A percentile compares a stretch with the other conserved stretches of the same genome.
These are phyloP conservation scores for Echiichthys vipera DNA, from an alignment of 2,797 vertebrate species.

Conservation along the genomic window DNA sequence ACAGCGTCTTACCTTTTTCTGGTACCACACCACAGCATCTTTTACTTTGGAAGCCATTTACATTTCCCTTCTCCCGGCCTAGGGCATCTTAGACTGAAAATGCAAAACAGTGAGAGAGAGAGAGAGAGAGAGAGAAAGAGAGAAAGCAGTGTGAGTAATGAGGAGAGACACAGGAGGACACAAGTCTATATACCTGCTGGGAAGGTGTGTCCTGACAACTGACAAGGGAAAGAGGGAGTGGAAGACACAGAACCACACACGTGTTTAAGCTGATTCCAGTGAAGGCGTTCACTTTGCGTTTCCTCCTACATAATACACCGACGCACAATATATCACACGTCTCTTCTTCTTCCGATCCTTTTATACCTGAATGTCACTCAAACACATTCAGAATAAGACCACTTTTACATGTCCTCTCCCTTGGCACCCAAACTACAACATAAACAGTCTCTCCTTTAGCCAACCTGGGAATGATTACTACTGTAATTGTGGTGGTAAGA, in stretches of 20 bases:
- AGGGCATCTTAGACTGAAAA: constrained; percentile 93
- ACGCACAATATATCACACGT: too few relatives aligned
- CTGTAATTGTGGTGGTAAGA: neutral
- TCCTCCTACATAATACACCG: neutral
- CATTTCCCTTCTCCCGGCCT: constrained; percentile 87
- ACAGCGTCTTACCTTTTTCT: constrained; percentile 94
- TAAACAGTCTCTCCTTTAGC: neutral
- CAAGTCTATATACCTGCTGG: constrained; percentile 59
- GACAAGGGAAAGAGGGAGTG: constrained; percentile 16
- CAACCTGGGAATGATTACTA: neutral
- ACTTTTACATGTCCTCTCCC: neutral
- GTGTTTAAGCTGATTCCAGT: too few relatives aligned
- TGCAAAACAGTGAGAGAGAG: constrained; percentile 56
- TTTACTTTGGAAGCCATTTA: constrained; percentile 99
- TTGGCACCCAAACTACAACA: neutral
- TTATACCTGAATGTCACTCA: neutral
- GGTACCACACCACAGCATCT: constrained; percentile 99
- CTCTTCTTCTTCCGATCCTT: neutral
- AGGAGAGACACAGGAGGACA: constrained; percentile 14
- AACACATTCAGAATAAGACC: neutral
- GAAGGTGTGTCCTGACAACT: constrained; percentile 61
- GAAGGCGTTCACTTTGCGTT: too few relatives aligned
- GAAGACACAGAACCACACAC: neutral
- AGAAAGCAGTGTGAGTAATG: constrained; percentile 47
- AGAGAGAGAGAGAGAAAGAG: constrained; percentile 37